A percentile compares a stretch with the other conserved stretches of the same genome.
phyloP scores from a whole-genome alignment of 2,888 invertebrate genomes.

The Agrochola macilenta region DNA sequence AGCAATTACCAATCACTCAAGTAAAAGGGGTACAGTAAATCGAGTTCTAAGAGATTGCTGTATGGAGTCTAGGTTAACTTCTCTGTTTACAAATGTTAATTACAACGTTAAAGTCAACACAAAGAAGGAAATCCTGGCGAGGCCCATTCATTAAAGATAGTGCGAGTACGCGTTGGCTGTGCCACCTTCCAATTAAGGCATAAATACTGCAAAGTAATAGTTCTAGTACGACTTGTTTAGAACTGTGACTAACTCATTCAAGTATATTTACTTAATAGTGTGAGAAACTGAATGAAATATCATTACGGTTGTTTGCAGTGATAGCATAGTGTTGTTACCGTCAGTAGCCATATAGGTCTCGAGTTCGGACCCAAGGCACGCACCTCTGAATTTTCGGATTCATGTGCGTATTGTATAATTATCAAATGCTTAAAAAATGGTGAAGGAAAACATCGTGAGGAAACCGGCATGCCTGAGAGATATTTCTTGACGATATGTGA shows the following conservation, averaged over 20 bases:
- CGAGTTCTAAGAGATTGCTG: not conserved
- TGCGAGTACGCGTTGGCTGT: slow-evolving; percentile 47
- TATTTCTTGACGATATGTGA: too few relatives aligned
- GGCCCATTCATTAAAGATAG: slow-evolving; percentile 57
- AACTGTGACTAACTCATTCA: slow-evolving; percentile 44
- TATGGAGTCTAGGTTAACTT: not conserved
- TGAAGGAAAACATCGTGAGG: too few relatives aligned
- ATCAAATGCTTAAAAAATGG: too few relatives aligned
- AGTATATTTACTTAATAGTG: slow-evolving; percentile 24
- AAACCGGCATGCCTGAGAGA: too few relatives aligned
- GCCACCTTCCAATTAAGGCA: slow-evolving; percentile 59
- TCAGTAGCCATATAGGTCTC: too few relatives aligned
- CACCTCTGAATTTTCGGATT: too few relatives aligned
- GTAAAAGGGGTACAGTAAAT: too few relatives aligned
- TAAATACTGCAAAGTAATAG: slow-evolving; percentile 52
- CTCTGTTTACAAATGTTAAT: slow-evolving; percentile 34
- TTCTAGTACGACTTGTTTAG: slow-evolving; percentile 29
- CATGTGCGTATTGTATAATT: too few relatives aligned
- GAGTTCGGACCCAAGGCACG: too few relatives aligned
- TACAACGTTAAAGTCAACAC: slow-evolving; percentile 37
- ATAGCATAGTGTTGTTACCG: too few relatives aligned
- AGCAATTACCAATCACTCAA: not conserved
- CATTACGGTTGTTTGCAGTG: not conserved
- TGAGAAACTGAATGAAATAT: slow-evolving; percentile 22
- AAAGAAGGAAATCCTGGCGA: slow-evolving; percentile 45